phyloP scores from a whole-genome alignment of 2,113 vertebrate genomes.

The Alouatta palliata region DNA sequence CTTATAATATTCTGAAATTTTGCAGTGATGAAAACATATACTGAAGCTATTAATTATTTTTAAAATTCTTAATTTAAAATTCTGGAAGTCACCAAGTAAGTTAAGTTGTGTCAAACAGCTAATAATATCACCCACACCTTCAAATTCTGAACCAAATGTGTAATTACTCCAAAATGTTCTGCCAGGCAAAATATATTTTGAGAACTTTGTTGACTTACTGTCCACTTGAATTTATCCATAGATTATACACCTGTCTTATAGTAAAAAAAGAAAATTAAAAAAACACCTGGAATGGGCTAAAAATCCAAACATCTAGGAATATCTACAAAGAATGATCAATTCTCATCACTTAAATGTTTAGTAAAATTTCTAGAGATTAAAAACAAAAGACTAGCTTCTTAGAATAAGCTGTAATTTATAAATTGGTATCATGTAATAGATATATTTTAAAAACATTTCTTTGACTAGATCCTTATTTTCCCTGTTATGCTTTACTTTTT shows the following conservation, averaged over 20 bases:
- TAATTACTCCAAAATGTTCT: constrained; percentile 67
- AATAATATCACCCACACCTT: constrained; percentile 65
- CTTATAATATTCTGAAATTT: neutral
- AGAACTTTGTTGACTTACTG: constrained; percentile 59
- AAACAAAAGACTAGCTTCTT: neutral
- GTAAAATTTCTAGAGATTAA: neutral
- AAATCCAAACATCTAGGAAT: constrained; percentile 37
- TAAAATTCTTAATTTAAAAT: constrained; percentile 60
- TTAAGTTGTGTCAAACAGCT: constrained; percentile 57
- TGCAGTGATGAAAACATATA: constrained; percentile 6
- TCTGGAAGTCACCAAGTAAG: constrained; percentile 44
- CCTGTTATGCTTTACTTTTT: constrained; percentile 1
- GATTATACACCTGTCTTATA: constrained; percentile 36
- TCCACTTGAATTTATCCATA: constrained; percentile 48
- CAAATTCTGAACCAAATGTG: constrained; percentile 56
- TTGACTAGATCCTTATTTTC: neutral
- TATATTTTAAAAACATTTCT: neutral
- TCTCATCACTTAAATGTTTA: neutral
- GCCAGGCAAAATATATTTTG: constrained; percentile 60
- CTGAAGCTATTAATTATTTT: neutral
- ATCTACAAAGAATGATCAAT: neutral
- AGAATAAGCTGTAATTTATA: neutral
- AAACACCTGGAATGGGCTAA: constrained; percentile 39
- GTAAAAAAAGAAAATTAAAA: constrained; percentile 22
- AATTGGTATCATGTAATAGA: neutral